Base-by-base conservation (phyloP, 2,113 vertebrate species). In the Morone saxatilis region DNA sequence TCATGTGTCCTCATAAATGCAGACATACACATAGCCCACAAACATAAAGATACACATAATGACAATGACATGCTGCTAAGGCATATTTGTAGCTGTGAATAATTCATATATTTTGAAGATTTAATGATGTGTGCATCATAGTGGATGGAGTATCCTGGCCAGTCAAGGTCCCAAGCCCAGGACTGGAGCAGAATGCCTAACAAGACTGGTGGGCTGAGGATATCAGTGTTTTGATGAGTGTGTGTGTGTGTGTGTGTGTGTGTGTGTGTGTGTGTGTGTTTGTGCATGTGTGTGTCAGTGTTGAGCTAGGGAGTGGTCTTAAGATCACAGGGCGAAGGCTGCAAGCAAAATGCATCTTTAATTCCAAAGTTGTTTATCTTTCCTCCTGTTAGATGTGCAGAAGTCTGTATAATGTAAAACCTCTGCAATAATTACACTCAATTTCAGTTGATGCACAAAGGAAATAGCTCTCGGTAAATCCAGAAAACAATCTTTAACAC, bases 71-170 rank as follows among this genome's bases (percentile, higher is more conserved):
- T 72, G 70, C 78, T 67, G 71, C 78, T 66, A 65, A 81, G 57
- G 68, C 85, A 80, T 91, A 82, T 91, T 92, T 84, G 70, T 68
- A 54, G 73, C 31, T 54, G 51, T 91, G 90, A 95, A 94, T 95
- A 89, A 95, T 94, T 95, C 81, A 94, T 92, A 12, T 86, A 67
- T 89, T 86, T 86, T 91, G 80, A 91, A 83, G 88, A 88, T 91
- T 92, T 93, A 94, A 94, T 94, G 90, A 95, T 90, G 88, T 86
- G 75, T 59, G 78, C 80, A 86, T 91, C 65, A 45, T 75, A 54
- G 77, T 41, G 69, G 65, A 90, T 83, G 43, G 67, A 88, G 76
- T 51, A 77, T 78, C 71, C 83, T 92, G 90, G 86, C 88, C 84
- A 83, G 87, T 88, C 87, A 91, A 92, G 88, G 91, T 94, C 89